Percentiles rank a stretch among this genome's conserved stretches.
phyloP scores from a whole-genome alignment of 2,888 invertebrate genomes.

The Orchestes rusci region DNA sequence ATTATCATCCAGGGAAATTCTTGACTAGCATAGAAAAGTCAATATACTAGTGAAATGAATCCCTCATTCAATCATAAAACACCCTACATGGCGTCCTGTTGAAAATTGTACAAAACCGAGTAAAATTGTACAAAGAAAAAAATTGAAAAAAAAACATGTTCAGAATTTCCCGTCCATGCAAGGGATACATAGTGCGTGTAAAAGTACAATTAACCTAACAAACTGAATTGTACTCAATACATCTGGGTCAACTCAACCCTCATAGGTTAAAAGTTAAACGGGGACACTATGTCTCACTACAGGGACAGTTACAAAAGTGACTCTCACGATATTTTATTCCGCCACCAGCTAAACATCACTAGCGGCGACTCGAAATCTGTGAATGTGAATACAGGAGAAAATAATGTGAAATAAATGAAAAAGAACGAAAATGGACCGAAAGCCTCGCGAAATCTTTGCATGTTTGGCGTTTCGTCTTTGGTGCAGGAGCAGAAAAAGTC shows the following conservation, averaged over 20 bases:
- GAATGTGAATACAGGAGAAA: slow-evolving; percentile 35
- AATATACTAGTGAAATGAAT: too few relatives aligned
- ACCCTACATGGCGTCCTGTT: slow-evolving; percentile 12
- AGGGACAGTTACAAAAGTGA: slow-evolving; percentile 25
- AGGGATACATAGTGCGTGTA: slow-evolving; percentile 20
- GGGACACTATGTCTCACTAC: slow-evolving; percentile 33
- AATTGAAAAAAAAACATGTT: slow-evolving; percentile 12
- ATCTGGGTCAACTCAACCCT: slow-evolving; percentile 35
- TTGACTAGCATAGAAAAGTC: too few relatives aligned
- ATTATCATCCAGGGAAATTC: too few relatives aligned
- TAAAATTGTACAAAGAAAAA: slow-evolving; percentile 8
- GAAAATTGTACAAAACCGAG: slow-evolving; percentile 6
- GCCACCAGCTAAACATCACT: slow-evolving; percentile 57
- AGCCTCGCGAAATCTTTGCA: slow-evolving; percentile 19
- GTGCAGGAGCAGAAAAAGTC: slow-evolving; percentile 19
- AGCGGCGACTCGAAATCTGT: slow-evolving; percentile 46
- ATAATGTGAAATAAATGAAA: slow-evolving; percentile 32
- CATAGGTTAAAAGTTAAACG: slow-evolving; percentile 41
- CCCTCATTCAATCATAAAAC: too few relatives aligned
- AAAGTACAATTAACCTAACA: slow-evolving; percentile 10
- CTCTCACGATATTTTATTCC: slow-evolving; percentile 59
- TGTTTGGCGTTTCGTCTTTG: slow-evolving; percentile 17
- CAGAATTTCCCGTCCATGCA: slow-evolving; percentile 14
- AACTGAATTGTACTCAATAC: slow-evolving; percentile 10
- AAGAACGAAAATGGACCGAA: slow-evolving; percentile 32